Conservation (phyloP, 2,888 invertebrate species). For the Quadroppia sp. region DNA sequence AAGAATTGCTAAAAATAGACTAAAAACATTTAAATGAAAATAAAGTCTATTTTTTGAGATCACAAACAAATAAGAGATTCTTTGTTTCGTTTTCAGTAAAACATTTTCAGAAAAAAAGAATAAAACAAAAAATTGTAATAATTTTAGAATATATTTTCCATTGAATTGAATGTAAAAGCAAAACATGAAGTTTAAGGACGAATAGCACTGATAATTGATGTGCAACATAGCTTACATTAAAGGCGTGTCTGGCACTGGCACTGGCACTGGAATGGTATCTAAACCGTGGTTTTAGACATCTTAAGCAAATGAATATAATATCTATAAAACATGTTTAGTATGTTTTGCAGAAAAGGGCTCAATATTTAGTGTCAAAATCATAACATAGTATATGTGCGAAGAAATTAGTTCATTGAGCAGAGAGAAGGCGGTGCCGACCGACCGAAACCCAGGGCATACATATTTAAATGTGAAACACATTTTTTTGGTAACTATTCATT, state of each 20-base stretch:
- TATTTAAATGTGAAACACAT: slow-evolving; percentile 21
- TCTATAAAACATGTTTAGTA: too few species aligned
- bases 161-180: too few species aligned
- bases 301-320: too few species aligned
- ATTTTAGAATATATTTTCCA: background rate
- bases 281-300: background rate
- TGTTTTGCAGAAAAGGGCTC: too few species aligned
- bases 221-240: background rate
- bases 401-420: slow-evolving; percentile 27
- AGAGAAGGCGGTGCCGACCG: slow-evolving; percentile 19
- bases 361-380: too few species aligned
- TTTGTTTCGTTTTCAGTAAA: background rate
- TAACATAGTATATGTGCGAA: background rate
- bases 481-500: slow-evolving; percentile 4
- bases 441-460: background rate
- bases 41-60: too few species aligned
- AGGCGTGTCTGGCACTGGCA: background rate
- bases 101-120: background rate
- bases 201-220: background rate
- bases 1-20: too few species aligned
- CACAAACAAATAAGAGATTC: too few species aligned
- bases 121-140: background rate
- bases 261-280: background rate
- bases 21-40: too few species aligned
- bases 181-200: slow-evolving; percentile 2